Base-by-base conservation (phyloP, 2,113 vertebrate species). In the Atherinomorus stipes region DNA sequence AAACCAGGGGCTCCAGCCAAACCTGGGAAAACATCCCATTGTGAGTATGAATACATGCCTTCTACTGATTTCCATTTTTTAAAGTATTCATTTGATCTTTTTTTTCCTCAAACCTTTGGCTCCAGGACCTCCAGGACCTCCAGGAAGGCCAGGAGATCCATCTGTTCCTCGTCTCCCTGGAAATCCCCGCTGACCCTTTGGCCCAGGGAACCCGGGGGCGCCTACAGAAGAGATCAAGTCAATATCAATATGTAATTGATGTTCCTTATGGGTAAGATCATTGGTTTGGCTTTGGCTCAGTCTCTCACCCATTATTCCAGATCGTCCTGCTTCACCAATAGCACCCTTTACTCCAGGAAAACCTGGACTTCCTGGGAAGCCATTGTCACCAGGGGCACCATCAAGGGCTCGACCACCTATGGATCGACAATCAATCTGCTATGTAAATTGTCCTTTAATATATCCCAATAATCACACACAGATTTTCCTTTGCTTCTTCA, bases 1-100 rank as follows among this genome's bases (percentile, higher is more conserved):
- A 99, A 91, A 80, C 98, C 98, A 28, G 95, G 93, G 53, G 90
- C 59, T 66, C 98, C 98, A 25, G 89, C 56, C 57, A 94, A 94
- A 67, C 98, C 98, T 99, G 71, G 47, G 81, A 28, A 51, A 63
- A 53, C 12, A 70, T 22, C 15, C 47, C 3, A n/a, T 15, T 47
- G 25, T 63, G 15, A 71, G 12, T 23, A 3, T 23, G 56, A 40
- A 6, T 42, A 26, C 60, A 8, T 54, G 1, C 11, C 8, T 0
- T 22, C 25, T 44, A 12, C 2, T 61, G 8, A 18, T 23, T 47
- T n/a, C 3, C 25, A 15, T 40, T 12, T 1, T 26, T 1, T 9
- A 22, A 44, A 18, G 9, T 10, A 23, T 64, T 42, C n/a, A n/a
- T n/a, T n/a, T n/a, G n/a, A 8, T 34, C 5, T 34, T 1, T 34